Conservation (phyloP, 2,888 invertebrate genomes). For the Mimachlamys varia region DNA sequence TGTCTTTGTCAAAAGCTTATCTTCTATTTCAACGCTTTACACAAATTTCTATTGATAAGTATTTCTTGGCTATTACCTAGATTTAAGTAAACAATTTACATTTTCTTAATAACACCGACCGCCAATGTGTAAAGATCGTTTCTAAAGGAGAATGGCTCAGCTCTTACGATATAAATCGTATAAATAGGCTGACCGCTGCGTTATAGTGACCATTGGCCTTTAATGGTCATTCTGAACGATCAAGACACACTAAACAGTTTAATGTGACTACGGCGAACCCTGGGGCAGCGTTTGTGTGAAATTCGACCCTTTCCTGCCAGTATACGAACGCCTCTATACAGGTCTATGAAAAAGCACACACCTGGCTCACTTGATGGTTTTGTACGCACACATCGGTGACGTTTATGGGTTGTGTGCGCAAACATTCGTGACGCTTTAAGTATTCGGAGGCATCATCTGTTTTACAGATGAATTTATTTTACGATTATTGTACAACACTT, state of each 20-base stretch:
- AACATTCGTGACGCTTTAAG: slow-evolving; percentile 1
- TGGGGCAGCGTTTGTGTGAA: background rate
- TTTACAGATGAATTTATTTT: slow-evolving; percentile 21
- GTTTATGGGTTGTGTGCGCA: slow-evolving; percentile 13
- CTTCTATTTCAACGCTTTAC: background rate
- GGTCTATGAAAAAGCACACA: background rate
- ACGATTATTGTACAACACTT: slow-evolving; percentile 5
- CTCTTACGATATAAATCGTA: background rate
- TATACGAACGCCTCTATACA: background rate
- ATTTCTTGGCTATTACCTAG: background rate
- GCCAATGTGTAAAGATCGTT: background rate
- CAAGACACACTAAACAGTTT: background rate
- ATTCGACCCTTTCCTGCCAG: background rate
- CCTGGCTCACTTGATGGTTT: background rate
- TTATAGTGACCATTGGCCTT: background rate
- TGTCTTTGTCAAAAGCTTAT: too few species aligned
- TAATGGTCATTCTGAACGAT: slow-evolving; percentile 22
- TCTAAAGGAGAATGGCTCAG: background rate
- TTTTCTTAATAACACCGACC: background rate
- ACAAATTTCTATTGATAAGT: background rate
- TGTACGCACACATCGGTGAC: background rate
- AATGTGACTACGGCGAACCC: background rate
- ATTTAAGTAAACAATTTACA: background rate
- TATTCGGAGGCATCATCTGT: background rate
- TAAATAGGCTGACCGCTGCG: slow-evolving; percentile 14